Evolutionary conservation across 2,888 invertebrate species (phyloP).

Genomic region (Mesorhabditis spiculigera): DNA sequence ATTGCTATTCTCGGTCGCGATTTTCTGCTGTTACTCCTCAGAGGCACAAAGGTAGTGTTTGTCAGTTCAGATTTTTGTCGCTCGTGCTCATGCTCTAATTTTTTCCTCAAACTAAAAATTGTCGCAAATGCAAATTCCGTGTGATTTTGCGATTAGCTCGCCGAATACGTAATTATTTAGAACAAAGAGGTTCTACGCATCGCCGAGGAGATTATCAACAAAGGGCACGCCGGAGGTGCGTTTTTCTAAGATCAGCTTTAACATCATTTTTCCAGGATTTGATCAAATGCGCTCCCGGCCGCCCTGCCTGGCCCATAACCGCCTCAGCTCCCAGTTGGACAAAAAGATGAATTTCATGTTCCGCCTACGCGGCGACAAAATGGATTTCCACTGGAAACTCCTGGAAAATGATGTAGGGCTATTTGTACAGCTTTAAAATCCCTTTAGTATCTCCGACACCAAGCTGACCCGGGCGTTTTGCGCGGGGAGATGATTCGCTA

Average conservation of each 20-base stretch:
- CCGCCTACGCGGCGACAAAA: background rate
- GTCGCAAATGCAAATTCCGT: too few relatives aligned
- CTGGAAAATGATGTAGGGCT: slow-evolving; percentile 1
- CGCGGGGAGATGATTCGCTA: background rate
- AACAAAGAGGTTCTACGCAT: background rate
- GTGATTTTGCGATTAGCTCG: too few relatives aligned
- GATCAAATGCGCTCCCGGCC: background rate
- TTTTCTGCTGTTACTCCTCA: background rate
- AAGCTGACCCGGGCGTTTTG: background rate
- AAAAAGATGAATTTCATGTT: background rate
- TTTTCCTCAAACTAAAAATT: too few relatives aligned
- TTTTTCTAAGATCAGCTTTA: background rate
- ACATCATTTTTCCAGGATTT: background rate
- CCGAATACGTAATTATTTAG: background rate
- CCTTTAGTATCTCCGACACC: background rate
- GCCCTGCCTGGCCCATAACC: background rate
- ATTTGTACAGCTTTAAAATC: background rate
- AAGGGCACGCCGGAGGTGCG: background rate
- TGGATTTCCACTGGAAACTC: background rate
- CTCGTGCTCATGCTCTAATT: too few relatives aligned
- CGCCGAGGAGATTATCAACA: background rate
- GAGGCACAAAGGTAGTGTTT: background rate
- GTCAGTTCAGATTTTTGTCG: too few relatives aligned
- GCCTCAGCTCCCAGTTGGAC: background rate
- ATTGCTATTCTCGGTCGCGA: background rate